phyloP scores from a whole-genome alignment of 2,113 vertebrate species.

The Poecilia latipinna region DNA sequence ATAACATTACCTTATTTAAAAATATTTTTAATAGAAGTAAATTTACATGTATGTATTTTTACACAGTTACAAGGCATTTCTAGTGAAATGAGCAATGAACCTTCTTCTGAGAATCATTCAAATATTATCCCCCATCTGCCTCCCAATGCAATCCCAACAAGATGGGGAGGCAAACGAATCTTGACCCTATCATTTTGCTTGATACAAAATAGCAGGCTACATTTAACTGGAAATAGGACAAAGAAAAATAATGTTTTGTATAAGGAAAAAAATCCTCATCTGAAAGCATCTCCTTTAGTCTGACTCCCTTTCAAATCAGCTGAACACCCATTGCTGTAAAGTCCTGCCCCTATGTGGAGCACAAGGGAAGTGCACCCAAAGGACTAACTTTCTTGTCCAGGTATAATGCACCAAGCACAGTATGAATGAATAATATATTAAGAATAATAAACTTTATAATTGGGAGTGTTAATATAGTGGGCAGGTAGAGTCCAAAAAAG shows the following conservation, averaged over 20 bases:
- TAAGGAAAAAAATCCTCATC: background rate
- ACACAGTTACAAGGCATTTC: too few species aligned
- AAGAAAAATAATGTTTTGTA: background rate
- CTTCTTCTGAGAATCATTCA: too few species aligned
- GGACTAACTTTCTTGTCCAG: background rate
- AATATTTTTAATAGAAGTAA: too few species aligned
- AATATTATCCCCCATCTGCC: too few species aligned
- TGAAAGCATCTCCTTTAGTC: background rate
- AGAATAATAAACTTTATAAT: background rate
- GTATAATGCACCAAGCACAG: too few species aligned
- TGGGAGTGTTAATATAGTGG: background rate
- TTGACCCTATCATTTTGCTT: background rate
- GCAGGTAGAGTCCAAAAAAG: background rate
- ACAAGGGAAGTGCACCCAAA: conserved; percentile 23
- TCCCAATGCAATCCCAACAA: too few species aligned
- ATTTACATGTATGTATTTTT: too few species aligned
- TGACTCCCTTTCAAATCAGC: background rate
- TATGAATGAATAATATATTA: background rate
- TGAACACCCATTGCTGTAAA: conserved; percentile 1
- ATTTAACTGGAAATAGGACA: background rate
- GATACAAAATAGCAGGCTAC: background rate
- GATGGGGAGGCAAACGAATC: background rate
- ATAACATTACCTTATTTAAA: too few species aligned
- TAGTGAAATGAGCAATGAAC: too few species aligned
- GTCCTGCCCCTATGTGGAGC: conserved; percentile 63